A percentile compares a stretch with the other conserved stretches of the same genome.
Evolutionary conservation across 2,797 vertebrate genomes (phyloP).

Genomic region (Coregonus sp.): DNA sequence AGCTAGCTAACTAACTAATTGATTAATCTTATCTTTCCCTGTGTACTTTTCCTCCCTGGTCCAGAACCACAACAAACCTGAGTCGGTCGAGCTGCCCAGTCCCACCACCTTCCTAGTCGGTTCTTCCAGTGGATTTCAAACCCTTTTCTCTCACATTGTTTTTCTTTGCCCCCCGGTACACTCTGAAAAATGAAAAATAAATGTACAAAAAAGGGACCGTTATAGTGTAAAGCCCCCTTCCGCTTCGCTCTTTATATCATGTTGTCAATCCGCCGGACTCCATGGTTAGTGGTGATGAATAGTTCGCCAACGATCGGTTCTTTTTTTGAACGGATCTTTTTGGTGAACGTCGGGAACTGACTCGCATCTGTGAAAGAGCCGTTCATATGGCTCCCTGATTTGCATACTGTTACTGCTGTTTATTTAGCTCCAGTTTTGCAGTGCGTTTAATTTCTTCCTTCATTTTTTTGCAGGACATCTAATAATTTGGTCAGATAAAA

Average conservation of each 20-base stretch:
- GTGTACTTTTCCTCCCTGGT: conserved; percentile 47
- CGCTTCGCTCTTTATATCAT: conserved; percentile 46
- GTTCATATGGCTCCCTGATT: neutral
- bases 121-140: conserved; percentile 40
- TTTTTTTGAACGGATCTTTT: neutral
- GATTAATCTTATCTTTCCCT: conserved; percentile 51
- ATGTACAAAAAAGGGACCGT: conserved; percentile 16
- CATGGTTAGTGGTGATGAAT: conserved; percentile 40
- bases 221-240: conserved; percentile 23
- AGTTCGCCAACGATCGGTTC: neutral
- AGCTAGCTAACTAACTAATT: neutral
- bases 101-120: conserved; percentile 60
- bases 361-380: neutral
- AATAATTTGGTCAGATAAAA: too few species aligned
- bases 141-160: conserved; percentile 69
- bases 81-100: conserved; percentile 33
- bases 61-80: conserved; percentile 71
- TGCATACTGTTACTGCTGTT: too few species aligned
- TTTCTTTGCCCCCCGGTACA: conserved; percentile 45
- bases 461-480: too few species aligned
- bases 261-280: conserved; percentile 57
- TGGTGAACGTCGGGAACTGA: neutral
- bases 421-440: too few species aligned
- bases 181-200: neutral
- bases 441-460: too few species aligned